Base-by-base conservation (phyloP, 2,888 invertebrate species). In the Rhaphigaster nebulosa region DNA sequence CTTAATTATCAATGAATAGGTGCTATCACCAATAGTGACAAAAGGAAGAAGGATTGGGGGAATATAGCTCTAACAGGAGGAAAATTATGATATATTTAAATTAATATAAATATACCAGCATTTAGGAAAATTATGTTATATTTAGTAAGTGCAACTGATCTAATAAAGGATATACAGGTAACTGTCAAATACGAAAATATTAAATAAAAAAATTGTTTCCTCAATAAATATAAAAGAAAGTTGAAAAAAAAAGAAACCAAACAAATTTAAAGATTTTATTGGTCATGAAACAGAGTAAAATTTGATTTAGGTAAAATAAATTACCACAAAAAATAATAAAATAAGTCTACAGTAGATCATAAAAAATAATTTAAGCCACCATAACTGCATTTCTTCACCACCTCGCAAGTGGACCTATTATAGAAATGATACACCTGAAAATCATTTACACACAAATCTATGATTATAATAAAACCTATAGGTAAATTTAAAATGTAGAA, bases 231-330 rank as follows among this genome's bases (percentile, higher is more conserved):
- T 76, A 38, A 76, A 76, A 76, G 34, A 38, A 70, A 38, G 70
- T 76, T 38, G 38, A 65, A 76, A 76, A 60, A 56, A 29, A 76
- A 76, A 76, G 70, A 76, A 76, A 76, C 70, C 23, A 76, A 76
- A 76, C 70, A 76, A 76, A 76, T 76, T 76, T 23, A 38, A 76
- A 76, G 38, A 38, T 20, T 76, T 76, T 76, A 76, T 76, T 76
- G 70, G 20, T 38, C 8, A 76, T 38, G 20, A 38, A 76, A 76
- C 70, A 76, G 34, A 76, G 38, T 65, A 38, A 38, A 29, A 76
- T 65, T 29, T 29, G 29, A 29, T 65, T 65, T 65, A 38, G 70
- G 18, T 38, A 76, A 38, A 76, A 76, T 38, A 38, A 76, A 76
- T 38, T 65, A 65, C 29, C 65, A 65, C 65, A 65, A 5, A 76